Conservation (phyloP, 2,797 vertebrate species). For the Nasua narica region DNA sequence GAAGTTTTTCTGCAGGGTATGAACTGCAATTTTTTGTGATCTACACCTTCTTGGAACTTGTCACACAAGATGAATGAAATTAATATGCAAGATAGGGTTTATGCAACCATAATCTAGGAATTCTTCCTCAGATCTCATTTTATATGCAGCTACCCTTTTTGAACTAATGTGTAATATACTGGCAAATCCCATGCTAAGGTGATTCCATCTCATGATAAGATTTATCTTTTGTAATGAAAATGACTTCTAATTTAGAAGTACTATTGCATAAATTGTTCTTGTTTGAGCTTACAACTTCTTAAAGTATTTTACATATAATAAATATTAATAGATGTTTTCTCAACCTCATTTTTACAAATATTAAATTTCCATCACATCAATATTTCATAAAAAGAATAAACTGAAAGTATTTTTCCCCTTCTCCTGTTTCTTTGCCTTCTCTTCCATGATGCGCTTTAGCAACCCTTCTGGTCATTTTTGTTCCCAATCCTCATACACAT, state of each 20-base stretch:
- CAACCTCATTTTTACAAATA: constrained; percentile 46
- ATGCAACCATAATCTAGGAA: neutral
- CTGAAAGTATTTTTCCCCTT: constrained; percentile 19
- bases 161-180: constrained; percentile 39
- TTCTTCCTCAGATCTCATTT: constrained; percentile 41
- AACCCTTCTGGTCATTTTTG: neutral
- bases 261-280: constrained; percentile 49
- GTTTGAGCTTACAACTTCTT: constrained; percentile 34
- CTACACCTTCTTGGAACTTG: constrained; percentile 17
- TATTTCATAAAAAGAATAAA: constrained; percentile 33
- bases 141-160: constrained; percentile 1
- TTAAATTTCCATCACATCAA: constrained; percentile 36
- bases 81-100: constrained; percentile 43
- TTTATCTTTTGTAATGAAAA: constrained; percentile 47
- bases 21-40: neutral
- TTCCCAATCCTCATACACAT: neutral
- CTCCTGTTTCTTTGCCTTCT: neutral
- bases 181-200: constrained; percentile 17
- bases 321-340: constrained; percentile 54
- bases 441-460: neutral
- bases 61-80: constrained; percentile 57
- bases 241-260: constrained; percentile 43
- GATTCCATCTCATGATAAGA: constrained; percentile 32
- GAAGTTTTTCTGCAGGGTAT: neutral
- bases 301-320: constrained; percentile 52